phyloP scores from a whole-genome alignment of 2,113 vertebrate genomes.

The Butorides virescens region DNA sequence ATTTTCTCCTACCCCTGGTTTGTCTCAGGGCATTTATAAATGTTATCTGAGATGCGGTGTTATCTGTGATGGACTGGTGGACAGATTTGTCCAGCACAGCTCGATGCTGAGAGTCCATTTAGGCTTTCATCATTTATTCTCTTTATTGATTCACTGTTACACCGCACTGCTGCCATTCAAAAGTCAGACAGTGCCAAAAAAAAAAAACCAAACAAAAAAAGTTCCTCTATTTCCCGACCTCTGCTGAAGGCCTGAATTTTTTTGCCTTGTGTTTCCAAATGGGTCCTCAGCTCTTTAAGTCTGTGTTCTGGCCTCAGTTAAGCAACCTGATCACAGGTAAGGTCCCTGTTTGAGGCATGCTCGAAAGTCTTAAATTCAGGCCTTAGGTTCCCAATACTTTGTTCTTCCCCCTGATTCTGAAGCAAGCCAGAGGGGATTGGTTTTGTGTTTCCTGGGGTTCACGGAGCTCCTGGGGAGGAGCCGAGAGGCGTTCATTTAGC shows the following conservation, averaged over 20 bases:
- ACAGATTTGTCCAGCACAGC: background rate
- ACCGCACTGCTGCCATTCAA: background rate
- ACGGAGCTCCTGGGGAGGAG: background rate
- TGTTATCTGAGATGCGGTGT: background rate
- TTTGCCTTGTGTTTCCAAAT: background rate
- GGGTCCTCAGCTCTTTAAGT: background rate
- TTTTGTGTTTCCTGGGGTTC: background rate
- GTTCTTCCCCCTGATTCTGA: background rate
- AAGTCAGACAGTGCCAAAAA: background rate
- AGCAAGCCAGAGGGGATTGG: background rate
- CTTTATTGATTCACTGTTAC: background rate
- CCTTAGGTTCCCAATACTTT: background rate
- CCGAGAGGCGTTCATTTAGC: background rate
- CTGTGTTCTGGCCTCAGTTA: background rate
- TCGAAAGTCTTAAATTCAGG: background rate
- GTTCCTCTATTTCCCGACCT: background rate
- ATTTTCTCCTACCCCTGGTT: background rate
- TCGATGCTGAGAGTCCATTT: background rate
- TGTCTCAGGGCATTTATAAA: background rate
- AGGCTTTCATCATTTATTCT: background rate
- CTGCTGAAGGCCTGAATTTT: background rate
- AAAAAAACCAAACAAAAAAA: background rate
- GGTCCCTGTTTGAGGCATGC: background rate
- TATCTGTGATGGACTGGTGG: background rate
- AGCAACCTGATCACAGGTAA: background rate